Evolutionary conservation across 1,140 invertebrate genomes (phyloP), one percentile per base, ranked within the genome.

Genomic region (Pseudomyrmex dendroicus): DNA sequence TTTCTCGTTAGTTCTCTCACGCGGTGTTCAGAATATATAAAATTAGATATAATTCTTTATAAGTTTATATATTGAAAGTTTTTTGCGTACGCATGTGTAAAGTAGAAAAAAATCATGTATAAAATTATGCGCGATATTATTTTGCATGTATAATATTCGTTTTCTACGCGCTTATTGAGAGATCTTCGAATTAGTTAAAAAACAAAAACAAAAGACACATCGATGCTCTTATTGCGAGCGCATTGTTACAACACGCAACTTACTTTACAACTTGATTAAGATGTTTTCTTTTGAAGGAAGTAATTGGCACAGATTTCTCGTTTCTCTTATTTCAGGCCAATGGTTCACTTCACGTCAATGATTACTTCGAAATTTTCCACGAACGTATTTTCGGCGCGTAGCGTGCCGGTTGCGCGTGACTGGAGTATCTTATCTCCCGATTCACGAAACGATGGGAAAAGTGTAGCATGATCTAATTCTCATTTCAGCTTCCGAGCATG

Each of bases 381-480:
- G 56, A 15, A 56, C 48, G 82, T 85, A 61, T 57, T 82, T 85
- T 54, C 70, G 56, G 15, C 66, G 63, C 20, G 70, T 70, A 67
- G 35, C 63, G 44, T 56, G 64, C 17, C 25, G 68, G 13, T 83
- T 66, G 84, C 56, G 70, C 84, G 84, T 83, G 78, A 85, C 62
- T 66, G 20, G 83, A 66, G 77, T 84, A 54, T 35, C 12, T 20
- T 83, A 64, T 83, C 73, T 78, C 62, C 48, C 48, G 66, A 80
- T 72, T 46, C 66, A 59, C 66, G 76, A 80, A 80, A 35, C 66
- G 20, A 72, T 70, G 76, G 56, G 54, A 80, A 72, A 59, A 80
- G 76, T 48, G 44, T 59, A 78, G 64, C 76, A 78, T 68, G 54
- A 78, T 78, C 64, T 78, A 70, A 78, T 78, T 70, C 74, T 70